These are phyloP conservation scores for Ellobium chinense DNA, from an alignment of 2,888 invertebrate genomes.

Conservation along the genomic window DNA sequence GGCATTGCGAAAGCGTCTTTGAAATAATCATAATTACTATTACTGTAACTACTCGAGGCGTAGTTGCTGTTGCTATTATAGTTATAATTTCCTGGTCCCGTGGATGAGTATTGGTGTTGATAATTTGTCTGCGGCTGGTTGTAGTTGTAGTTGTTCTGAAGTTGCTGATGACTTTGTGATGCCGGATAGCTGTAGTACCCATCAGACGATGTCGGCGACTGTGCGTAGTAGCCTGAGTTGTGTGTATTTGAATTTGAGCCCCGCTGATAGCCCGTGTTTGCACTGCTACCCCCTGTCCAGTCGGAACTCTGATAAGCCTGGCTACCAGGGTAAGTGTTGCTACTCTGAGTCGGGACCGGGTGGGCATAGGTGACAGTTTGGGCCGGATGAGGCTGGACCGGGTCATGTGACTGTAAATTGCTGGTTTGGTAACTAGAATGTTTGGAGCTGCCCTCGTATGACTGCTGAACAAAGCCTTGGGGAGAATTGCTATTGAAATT, in stretches of 20 bases:
- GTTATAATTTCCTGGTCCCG: too few relatives aligned
- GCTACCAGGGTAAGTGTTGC: too few relatives aligned
- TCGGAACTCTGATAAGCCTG: not conserved
- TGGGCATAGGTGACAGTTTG: too few relatives aligned
- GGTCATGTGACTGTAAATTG: too few relatives aligned
- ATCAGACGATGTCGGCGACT: not conserved
- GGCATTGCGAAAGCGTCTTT: too few relatives aligned
- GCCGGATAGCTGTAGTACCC: too few relatives aligned
- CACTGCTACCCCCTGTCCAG: not conserved
- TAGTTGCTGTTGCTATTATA: not conserved
- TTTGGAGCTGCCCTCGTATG: too few relatives aligned
- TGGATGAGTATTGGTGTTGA: not conserved
- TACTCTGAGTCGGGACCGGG: too few relatives aligned
- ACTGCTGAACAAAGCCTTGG: too few relatives aligned
- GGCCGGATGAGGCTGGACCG: too few relatives aligned
- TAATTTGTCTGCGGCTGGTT: not conserved
- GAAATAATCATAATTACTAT: not conserved
- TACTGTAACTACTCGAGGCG: not conserved
- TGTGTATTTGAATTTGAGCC: not conserved
- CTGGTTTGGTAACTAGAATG: too few relatives aligned
- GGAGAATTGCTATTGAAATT: too few relatives aligned
- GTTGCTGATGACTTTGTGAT: not conserved
- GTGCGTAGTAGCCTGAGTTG: not conserved
- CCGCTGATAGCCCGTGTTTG: not conserved
- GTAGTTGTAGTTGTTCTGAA: not conserved